phyloP scores from a whole-genome alignment of 2,797 vertebrate genomes.

The Scarus forsteni region DNA sequence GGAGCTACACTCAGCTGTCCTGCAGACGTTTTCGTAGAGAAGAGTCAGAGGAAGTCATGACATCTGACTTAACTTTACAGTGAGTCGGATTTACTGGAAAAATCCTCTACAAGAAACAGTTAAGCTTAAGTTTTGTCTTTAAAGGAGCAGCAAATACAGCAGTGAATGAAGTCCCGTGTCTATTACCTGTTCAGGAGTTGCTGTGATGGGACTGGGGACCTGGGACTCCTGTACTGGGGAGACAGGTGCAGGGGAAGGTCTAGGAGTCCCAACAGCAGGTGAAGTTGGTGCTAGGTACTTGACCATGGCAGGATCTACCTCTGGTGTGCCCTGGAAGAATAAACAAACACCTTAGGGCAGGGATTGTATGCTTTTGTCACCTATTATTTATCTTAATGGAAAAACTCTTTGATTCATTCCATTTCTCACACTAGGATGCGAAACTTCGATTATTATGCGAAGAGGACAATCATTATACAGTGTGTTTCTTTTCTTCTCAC shows the following conservation, averaged over 20 bases:
- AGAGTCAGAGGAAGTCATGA: not conserved
- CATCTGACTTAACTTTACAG: not conserved
- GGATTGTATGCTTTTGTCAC: no score
- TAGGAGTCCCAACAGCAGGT: slow-evolving; percentile 44
- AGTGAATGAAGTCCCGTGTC: not conserved
- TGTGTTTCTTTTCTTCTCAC: slow-evolving; percentile 78
- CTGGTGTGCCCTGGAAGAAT: slow-evolving; percentile 89
- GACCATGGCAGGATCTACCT: slow-evolving; percentile 93
- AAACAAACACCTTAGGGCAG: not conserved
- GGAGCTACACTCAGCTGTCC: not conserved
- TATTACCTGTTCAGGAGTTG: slow-evolving; percentile 93
- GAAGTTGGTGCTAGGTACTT: slow-evolving; percentile 86
- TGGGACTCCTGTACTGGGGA: slow-evolving; percentile 80
- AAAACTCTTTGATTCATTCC: no score
- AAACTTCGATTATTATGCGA: no score
- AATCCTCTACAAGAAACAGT: not conserved
- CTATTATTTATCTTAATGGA: no score
- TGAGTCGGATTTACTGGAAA: no score
- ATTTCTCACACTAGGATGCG: no score
- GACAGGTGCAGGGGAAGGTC: slow-evolving; percentile 54
- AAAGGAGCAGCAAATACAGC: not conserved
- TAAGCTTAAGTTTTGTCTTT: no score
- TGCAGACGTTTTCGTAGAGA: slow-evolving; percentile 8
- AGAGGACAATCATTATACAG: no score
- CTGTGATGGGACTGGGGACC: slow-evolving; percentile 87